Evolutionary conservation across 2,888 invertebrate species (phyloP), one percentile per base, ranked within the genome.

Genomic region (Apantesis nais): DNA sequence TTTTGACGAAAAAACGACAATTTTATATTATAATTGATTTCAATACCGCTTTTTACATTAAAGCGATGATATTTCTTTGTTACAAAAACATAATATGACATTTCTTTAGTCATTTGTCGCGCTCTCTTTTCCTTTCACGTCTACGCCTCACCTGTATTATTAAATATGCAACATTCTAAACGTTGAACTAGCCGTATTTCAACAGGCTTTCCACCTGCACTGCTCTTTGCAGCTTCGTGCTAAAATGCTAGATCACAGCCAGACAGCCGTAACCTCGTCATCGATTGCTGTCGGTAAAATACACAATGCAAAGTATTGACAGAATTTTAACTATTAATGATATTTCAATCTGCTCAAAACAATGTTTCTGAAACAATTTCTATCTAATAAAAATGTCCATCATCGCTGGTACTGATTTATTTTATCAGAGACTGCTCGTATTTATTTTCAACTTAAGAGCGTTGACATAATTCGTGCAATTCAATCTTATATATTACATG

Each of bases 231-330:
- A 66, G 12, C 4, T 52, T 29, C 14, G 65, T 16, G 34, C 68
- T 61, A 70, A 60, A 69, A 60, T 70, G 29, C 41, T 62, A 62
- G 55, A 70, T 62, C 66, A 52, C 66, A 66, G 52, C 37, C 52
- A 31, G 62, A 25, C n/a, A 52, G 37, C 39, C 19, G 39, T 66
- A 70, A 52, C 61, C 22, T 5, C 65, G 70, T 70, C 70, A 66
- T 70, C 55, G 55, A 39, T 31, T 22, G 62, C 52, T 48, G 11
- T 65, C 52, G 52, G 62, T 62, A 61, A 31, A 39, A 22, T 39
- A 52, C 65, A 70, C 65, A 60, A n/a, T 19, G 39, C 61, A 61
- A n/a, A 22, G 9, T 61, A 14, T 1, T 0, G 0, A 39, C 61
- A 70, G 70, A 61, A 70, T 29, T 66, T 52, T 39, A 19, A 66